Base-by-base conservation (phyloP, 2,888 invertebrate genomes). In the Pecten maximus region DNA sequence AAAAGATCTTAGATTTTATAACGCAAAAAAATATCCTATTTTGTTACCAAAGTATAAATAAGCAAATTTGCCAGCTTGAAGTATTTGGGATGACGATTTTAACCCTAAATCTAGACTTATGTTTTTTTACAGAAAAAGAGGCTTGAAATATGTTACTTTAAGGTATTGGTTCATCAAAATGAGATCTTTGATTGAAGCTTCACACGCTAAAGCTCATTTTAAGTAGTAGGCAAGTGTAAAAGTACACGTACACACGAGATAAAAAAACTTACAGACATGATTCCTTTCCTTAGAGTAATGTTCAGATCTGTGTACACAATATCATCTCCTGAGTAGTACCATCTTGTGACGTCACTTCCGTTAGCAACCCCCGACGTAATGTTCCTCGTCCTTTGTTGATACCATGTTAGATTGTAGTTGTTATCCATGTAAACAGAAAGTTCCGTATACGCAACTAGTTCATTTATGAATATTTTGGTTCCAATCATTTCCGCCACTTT, bases 381-480 rank as follows among this genome's bases (percentile, higher is more conserved):
- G 86, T 89, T 89, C 4, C 15, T 23, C 23, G 87, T 54, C 50
- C 87, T 50, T 8, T 88, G 40, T 28, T 88, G 50, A 54, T 94
- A 94, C 54, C 90, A 90, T n/a, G 93, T 90, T 40, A 93, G 92
- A 10, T 90, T 93, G 15, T 88, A 88, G 12, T 92, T 92, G 88
- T 94, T 93, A n/a, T 87, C 88, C 28, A 93, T 93, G 50, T 90
- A 93, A 0, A 90, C 90, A 44, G 93, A 91, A 16, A 94, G 89
- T 19, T 92, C 91, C 91, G 92, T n/a, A 96, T 99, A 99, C 0
- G 99, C 99, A 0, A 98, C 98, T 96, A 99, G 99, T 96, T 99
- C 99, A 95, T 99, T 99, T 15, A 99, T 98, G 35, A 98, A 98
- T 0, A 98, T 98, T 97, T 99, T 99, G 39, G 98, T 97, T 0